Conservation (phyloP, 1,140 invertebrate species). For the Andricus grossulariae region DNA sequence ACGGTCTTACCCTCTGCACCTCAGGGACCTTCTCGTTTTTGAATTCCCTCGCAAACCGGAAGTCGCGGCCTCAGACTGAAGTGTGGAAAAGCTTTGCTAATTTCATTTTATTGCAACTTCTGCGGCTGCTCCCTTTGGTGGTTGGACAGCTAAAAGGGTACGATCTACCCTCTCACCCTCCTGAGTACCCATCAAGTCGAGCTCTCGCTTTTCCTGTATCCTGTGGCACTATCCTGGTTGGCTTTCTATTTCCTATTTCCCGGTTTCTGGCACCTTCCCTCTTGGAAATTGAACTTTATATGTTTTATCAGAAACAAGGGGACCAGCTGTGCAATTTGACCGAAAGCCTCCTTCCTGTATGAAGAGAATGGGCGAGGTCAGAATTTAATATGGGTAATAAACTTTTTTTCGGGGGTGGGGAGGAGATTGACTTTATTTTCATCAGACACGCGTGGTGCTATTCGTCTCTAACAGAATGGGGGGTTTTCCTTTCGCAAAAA, state of each 20-base stretch:
- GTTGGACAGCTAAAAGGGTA: constrained; percentile 42
- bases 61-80: constrained; percentile 45
- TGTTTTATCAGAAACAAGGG: constrained; percentile 42
- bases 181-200: constrained; percentile 4
- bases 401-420: constrained; percentile 31
- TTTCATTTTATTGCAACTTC: constrained; percentile 65
- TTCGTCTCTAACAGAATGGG: not conserved
- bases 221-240: not conserved
- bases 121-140: constrained; percentile 48
- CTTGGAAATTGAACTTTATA: constrained; percentile 46
- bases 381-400: constrained; percentile 43
- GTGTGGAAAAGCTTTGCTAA: constrained; percentile 58
- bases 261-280: not conserved
- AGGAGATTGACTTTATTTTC: constrained; percentile 39
- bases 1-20: constrained; percentile 53
- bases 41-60: constrained; percentile 43
- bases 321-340: constrained; percentile 32
- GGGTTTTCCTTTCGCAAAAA: not conserved
- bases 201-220: constrained; percentile 9
- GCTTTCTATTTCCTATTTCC: constrained; percentile 22
- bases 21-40: constrained; percentile 48
- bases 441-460: constrained; percentile 31
- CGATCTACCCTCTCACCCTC: constrained; percentile 38
- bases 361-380: constrained; percentile 16
- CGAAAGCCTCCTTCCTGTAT: not conserved